These are phyloP conservation scores for Elgaria multicarinata DNA, from an alignment of 2,113 vertebrate species.

Conservation along the genomic window DNA sequence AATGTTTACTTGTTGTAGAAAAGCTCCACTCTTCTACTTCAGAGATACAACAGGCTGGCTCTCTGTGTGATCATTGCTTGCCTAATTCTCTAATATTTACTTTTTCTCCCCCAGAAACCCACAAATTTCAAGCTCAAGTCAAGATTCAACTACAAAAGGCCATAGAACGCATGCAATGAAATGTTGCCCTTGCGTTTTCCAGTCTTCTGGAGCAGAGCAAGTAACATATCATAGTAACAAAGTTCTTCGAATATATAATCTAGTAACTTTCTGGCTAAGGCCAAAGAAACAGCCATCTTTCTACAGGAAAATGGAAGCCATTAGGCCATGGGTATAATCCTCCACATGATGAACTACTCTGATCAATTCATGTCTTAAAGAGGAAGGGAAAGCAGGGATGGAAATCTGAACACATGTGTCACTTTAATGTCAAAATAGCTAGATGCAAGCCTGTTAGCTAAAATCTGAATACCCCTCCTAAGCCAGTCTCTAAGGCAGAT, in stretches of 20 bases:
- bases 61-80: neutral
- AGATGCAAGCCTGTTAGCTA: neutral
- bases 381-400: neutral
- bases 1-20: constrained; percentile 9
- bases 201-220: neutral
- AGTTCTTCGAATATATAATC: neutral
- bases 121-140: constrained; percentile 5
- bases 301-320: neutral
- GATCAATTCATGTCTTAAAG: neutral
- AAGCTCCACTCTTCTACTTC: neutral
- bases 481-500: neutral
- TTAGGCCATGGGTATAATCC: too few relatives aligned
- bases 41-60: neutral
- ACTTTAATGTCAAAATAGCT: neutral
- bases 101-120: neutral
- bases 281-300: neutral
- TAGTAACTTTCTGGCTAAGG: neutral
- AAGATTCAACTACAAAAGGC: neutral
- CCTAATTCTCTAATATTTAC: constrained; percentile 11
- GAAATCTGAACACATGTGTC: neutral
- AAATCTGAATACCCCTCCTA: neutral
- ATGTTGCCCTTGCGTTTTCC: neutral
- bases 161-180: constrained; percentile 7
- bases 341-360: too few relatives aligned
- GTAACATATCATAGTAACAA: neutral